phyloP scores from a whole-genome alignment of 2,797 vertebrate species.

The Thripadectes ignobilis region DNA sequence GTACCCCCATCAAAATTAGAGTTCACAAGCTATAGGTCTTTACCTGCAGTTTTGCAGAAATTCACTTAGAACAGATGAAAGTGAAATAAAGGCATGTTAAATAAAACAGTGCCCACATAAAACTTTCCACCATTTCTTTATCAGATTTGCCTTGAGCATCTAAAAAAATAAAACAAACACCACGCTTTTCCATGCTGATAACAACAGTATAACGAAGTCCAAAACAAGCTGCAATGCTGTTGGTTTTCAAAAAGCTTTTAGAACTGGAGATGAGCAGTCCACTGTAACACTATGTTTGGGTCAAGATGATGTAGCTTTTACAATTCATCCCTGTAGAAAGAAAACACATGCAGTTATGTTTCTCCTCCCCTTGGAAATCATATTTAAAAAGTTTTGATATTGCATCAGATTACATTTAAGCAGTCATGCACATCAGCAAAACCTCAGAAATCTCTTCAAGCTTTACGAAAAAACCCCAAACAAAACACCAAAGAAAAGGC shows the following conservation, averaged over 20 bases:
- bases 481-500: slow-evolving; percentile 12
- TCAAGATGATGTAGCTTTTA: slow-evolving; percentile 86
- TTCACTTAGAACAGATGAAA: slow-evolving; percentile 65
- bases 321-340: slow-evolving; percentile 92
- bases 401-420: not conserved
- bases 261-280: slow-evolving; percentile 83
- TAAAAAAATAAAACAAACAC: slow-evolving; percentile 74
- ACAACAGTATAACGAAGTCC: slow-evolving; percentile 77
- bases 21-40: slow-evolving; percentile 64
- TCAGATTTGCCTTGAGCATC: slow-evolving; percentile 74
- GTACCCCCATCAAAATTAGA: slow-evolving; percentile 67
- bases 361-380: not conserved
- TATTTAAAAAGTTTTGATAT: not conserved
- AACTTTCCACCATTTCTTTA: slow-evolving; percentile 66
- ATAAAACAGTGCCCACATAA: slow-evolving; percentile 70
- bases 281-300: slow-evolving; percentile 81
- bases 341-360: slow-evolving; percentile 56
- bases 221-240: slow-evolving; percentile 86
- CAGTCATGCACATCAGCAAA: slow-evolving; percentile 29
- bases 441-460: not conserved
- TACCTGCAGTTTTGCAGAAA: slow-evolving; percentile 62
- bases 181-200: slow-evolving; percentile 82
- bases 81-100: slow-evolving; percentile 76
- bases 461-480: not conserved
- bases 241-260: slow-evolving; percentile 82